A percentile compares a stretch with the other conserved stretches of the same genome.
Conservation (phyloP, 1,140 invertebrate species). For the Manduca sexta region DNA sequence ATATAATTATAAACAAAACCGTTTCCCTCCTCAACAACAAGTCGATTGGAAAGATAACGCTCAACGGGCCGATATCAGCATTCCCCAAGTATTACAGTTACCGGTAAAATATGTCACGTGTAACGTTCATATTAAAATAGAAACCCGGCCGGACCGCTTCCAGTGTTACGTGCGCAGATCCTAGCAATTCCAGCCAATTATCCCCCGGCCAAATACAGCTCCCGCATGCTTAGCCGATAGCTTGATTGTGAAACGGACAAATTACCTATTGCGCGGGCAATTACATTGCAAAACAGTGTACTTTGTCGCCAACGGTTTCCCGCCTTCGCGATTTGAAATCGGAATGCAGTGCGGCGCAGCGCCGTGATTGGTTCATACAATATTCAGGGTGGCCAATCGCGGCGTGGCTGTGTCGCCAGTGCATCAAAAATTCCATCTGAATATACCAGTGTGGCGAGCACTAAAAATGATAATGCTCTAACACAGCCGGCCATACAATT, state of each 20-base stretch:
- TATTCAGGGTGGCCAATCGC: conserved; percentile 67
- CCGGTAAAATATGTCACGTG: too few species aligned
- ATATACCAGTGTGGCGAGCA: conserved; percentile 68
- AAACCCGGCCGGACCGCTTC: too few species aligned
- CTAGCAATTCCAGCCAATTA: conserved; percentile 1
- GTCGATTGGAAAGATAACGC: too few species aligned
- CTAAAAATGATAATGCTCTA: conserved; percentile 72
- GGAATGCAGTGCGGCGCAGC: conserved; percentile 66
- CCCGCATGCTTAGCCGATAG: conserved; percentile 24
- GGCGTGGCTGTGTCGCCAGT: conserved; percentile 64
- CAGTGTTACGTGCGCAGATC: too few species aligned
- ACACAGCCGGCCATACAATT: conserved; percentile 64
- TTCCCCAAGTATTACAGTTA: too few species aligned
- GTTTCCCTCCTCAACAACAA: too few species aligned
- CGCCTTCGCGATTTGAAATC: conserved; percentile 69
- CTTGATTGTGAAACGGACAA: conserved; percentile 40
- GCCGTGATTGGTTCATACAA: conserved; percentile 69
- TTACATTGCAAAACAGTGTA: conserved; percentile 47
- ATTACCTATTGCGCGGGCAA: conserved; percentile 30
- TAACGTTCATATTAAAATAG: too few species aligned
- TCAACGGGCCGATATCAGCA: too few species aligned
- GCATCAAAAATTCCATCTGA: conserved; percentile 73
- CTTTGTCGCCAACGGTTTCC: conserved; percentile 50
- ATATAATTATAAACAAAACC: too few species aligned
- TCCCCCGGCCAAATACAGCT: not conserved